Conservation (phyloP, 2,888 invertebrate species). For the Drosophila subsilvestris region DNA sequence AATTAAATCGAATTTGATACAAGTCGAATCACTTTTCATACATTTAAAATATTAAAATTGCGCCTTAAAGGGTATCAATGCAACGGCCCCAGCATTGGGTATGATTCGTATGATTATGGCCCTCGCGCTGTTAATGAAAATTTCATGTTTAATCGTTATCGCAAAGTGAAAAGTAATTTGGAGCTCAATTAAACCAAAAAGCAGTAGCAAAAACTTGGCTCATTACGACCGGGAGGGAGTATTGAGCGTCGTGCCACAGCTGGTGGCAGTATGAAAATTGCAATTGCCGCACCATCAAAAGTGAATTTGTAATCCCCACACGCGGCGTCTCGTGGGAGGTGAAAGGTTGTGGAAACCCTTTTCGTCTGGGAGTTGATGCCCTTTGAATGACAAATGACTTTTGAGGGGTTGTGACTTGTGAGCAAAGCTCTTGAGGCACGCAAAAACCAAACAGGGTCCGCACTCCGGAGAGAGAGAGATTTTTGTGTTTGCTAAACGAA, state of each 20-base stretch:
- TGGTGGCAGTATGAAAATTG: slow-evolving; percentile 29
- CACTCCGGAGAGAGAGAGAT: background rate
- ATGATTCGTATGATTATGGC: slow-evolving; percentile 24
- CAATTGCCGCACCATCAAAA: slow-evolving; percentile 44
- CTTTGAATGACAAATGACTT: slow-evolving; percentile 38
- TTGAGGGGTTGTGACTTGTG: slow-evolving; percentile 16
- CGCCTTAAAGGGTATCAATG: background rate
- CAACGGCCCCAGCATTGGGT: background rate
- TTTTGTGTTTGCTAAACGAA: background rate
- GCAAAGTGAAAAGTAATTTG: slow-evolving; percentile 73
- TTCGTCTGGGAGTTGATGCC: slow-evolving; percentile 18
- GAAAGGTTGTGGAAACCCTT: slow-evolving; percentile 30
- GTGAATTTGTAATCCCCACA: slow-evolving; percentile 31
- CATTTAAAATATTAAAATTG: background rate
- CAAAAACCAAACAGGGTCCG: slow-evolving; percentile 11
- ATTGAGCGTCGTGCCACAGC: slow-evolving; percentile 31
- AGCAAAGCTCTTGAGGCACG: slow-evolving; percentile 18
- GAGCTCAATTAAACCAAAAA: slow-evolving; percentile 62
- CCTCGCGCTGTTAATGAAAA: slow-evolving; percentile 60
- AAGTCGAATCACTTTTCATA: too few species aligned
- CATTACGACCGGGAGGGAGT: slow-evolving; percentile 44
- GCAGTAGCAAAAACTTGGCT: slow-evolving; percentile 38
- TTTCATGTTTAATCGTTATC: slow-evolving; percentile 57
- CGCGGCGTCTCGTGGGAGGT: slow-evolving; percentile 7
- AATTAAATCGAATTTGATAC: too few species aligned